A percentile compares a stretch with the other conserved stretches of the same genome.
phyloP scores from a whole-genome alignment of 2,797 vertebrate species.

The Masticophis lateralis region DNA sequence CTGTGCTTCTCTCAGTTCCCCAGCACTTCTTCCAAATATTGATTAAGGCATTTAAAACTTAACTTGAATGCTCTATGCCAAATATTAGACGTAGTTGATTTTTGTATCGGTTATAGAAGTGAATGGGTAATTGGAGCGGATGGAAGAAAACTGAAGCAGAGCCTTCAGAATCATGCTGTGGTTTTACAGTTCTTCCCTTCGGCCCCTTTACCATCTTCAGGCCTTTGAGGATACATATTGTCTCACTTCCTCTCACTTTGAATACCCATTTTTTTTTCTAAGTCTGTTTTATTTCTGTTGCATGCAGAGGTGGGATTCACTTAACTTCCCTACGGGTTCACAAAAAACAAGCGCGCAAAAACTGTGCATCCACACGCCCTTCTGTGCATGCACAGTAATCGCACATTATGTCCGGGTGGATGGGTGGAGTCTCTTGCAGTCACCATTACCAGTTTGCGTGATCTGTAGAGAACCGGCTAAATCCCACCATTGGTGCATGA shows the following conservation, averaged over 20 bases:
- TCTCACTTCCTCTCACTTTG: no score
- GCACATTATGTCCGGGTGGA: no score
- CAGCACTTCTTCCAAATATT: neutral
- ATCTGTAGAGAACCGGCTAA: no score
- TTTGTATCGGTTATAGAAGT: neutral
- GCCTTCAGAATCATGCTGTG: neutral
- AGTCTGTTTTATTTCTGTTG: neutral
- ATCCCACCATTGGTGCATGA: neutral
- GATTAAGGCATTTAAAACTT: neutral
- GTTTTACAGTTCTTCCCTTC: neutral
- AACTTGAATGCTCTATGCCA: constrained; percentile 4
- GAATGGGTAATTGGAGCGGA: neutral
- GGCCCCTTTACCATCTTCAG: no score
- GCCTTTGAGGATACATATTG: no score
- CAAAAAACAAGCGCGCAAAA: no score
- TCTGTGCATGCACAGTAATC: no score
- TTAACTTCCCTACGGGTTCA: no score
- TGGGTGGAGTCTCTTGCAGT: no score
- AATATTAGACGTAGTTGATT: neutral
- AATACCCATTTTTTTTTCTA: neutral
- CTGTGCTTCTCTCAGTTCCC: neutral
- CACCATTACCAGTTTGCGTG: no score
- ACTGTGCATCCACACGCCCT: no score
- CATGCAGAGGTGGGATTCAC: no score
- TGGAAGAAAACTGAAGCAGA: neutral